phyloP scores from a whole-genome alignment of 1,140 invertebrate genomes.

The Zaprionus davidi region DNA sequence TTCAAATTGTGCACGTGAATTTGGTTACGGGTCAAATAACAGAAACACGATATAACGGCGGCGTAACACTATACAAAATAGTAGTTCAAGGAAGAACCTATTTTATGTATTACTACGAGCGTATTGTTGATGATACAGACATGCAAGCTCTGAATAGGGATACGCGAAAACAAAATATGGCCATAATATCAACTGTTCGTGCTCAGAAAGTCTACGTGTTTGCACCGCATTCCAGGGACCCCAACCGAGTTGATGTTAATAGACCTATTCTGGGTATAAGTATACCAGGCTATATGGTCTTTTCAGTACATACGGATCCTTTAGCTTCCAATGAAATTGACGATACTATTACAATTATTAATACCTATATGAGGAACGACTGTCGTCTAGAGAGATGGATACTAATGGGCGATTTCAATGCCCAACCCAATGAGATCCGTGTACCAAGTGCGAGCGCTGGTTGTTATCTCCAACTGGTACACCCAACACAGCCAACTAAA shows the following conservation, averaged over 20 bases:
- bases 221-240: neutral
- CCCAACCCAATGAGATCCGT: neutral
- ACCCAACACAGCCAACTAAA: neutral
- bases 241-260: neutral
- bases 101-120: slow-evolving; percentile 3
- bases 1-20: neutral
- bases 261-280: neutral
- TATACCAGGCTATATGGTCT: neutral
- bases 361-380: neutral
- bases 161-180: neutral
- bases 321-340: neutral
- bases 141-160: neutral
- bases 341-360: neutral
- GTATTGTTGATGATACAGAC: neutral
- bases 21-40: too few species aligned
- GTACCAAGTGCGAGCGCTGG: neutral
- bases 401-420: slow-evolving; percentile 2
- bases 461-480: neutral
- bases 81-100: neutral
- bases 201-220: neutral
- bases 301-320: neutral
- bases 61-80: neutral
- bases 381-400: neutral
- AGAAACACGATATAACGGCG: neutral
- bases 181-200: neutral